Base-by-base conservation (phyloP, 2,797 vertebrate genomes). In the Betta splendens region DNA sequence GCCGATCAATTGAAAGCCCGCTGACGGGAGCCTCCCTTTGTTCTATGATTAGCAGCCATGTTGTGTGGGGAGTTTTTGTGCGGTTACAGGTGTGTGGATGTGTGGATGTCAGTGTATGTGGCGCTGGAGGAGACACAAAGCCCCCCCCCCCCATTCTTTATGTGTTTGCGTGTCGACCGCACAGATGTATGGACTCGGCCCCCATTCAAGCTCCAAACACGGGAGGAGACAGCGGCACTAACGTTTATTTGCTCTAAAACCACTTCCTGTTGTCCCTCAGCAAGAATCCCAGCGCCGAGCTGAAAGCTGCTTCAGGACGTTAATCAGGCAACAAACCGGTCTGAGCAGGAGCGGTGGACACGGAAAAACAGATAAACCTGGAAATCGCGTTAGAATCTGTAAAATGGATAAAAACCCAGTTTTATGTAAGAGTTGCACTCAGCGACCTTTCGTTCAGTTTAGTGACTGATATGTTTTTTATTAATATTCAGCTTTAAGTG, bases 21-120 rank as follows among this genome's bases (percentile, higher is more conserved):
- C 81, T 77, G 84, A 81, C 80, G 64, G 80, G 69, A 72, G 75
- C 64, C 62, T 76, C 72, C 79, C 63, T 89, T 87, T 88, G 82
- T 90, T 80, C 83, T 79, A 59, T 80, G 87, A 91, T 91, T 88
- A 90, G 83, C 84, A 48, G 44, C 64, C 54, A 66, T 54, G 66
- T 66, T 65, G 60, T 65, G 48, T 58, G 52, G 64, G 63, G 73
- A 84, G 83, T 73, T 57, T 52, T 68, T 48, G 44, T 76, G 73
- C 84, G 63, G 58, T 66, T 55, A 52, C 52, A 69, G 68, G 74
- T 54, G 46, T 61, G 48, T 54, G 28, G 17, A n/a, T 64, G 62
- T 32, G 28, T 48, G 74, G 22, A 47, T 42, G 31, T 55, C 18
- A 38, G 64, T 46, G 42, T 67, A 21, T 55, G 42, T 37, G 37